Evolutionary conservation across 2,888 invertebrate species (phyloP), one percentile per base, ranked within the genome.

Genomic region (Tetragonisca angustula): DNA sequence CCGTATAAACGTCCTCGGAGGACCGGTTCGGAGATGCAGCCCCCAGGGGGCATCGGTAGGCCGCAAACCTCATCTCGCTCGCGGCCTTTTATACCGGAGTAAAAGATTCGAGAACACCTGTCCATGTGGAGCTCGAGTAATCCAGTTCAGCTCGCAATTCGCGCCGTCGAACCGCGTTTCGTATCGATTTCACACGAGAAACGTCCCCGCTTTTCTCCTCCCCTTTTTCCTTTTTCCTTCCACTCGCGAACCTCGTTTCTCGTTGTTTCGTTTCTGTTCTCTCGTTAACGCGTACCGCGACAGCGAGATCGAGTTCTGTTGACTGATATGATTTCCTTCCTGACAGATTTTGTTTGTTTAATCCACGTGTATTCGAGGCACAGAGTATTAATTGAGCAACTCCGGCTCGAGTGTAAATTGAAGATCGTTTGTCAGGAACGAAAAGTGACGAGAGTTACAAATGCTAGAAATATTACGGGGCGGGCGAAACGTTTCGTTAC

Each of bases 71-170:
- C 69, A 59, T 61, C 76, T 61, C 24, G 69, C 76, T 27, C 24
- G 50, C 17, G 50, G 76, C 52, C 65, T 75, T 75, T 54, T 54
- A 43, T 19, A 27, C 54, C 6, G 17, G 9, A n/a, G 50, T 32
- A 50, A 59, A 59, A 50, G 36, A 13, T 61, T 68, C 61, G 32
- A n/a, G 74, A 76, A 69, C 74, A 76, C 76, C 76, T 76, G 76
- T 50, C 50, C 50, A 67, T 43, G 24, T 21, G 65, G 43, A 15
- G 24, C 13, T 43, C 4, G 74, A 15, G 56, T 65, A 65, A 75
- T 74, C 74, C 36, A 65, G 52, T 65, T 5, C 24, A 36, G 43
- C 52, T 65, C n/a, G 24, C 5, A 65, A 54, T 24, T 65, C 43
- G 52, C 21, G 52, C 36, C 19, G 19, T 27, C 21, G 36, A 54